Percentiles rank a stretch among this genome's conserved stretches.
phyloP scores from a whole-genome alignment of 2,888 invertebrate genomes.

The Drosophila mimetica region DNA sequence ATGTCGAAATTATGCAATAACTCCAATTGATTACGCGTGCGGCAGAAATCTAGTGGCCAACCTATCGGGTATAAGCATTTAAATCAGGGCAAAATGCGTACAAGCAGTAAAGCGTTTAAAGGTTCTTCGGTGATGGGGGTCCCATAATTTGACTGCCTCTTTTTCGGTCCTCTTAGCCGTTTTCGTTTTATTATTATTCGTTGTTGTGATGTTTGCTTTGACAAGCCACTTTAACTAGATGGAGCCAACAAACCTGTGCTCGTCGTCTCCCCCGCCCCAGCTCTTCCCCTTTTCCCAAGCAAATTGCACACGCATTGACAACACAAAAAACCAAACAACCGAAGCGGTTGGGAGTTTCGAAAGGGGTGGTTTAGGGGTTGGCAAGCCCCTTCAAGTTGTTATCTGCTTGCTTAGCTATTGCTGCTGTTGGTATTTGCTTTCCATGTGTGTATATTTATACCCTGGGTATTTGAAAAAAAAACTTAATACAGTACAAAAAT shows the following conservation, averaged over 20 bases:
- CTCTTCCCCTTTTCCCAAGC: slow-evolving; percentile 33
- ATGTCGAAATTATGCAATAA: slow-evolving; percentile 74
- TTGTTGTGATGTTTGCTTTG: slow-evolving; percentile 74
- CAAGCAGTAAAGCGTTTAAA: slow-evolving; percentile 73
- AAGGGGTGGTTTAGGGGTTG: neutral
- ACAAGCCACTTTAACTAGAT: slow-evolving; percentile 74
- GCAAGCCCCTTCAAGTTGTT: slow-evolving; percentile 69
- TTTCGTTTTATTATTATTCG: slow-evolving; percentile 72
- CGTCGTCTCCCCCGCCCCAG: slow-evolving; percentile 28
- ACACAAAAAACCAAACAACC: slow-evolving; percentile 23
- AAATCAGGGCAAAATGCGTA: slow-evolving; percentile 8
- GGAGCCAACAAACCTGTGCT: slow-evolving; percentile 46
- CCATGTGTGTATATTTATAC: slow-evolving; percentile 43
- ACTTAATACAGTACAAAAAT: too few species aligned
- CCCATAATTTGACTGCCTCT: slow-evolving; percentile 53
- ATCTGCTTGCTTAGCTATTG: slow-evolving; percentile 72
- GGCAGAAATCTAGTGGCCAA: slow-evolving; percentile 58
- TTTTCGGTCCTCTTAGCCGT: slow-evolving; percentile 13
- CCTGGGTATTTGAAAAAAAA: neutral
- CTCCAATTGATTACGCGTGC: slow-evolving; percentile 74
- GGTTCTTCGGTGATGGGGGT: slow-evolving; percentile 56
- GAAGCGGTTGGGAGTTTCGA: slow-evolving; percentile 3
- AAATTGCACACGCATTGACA: slow-evolving; percentile 79
- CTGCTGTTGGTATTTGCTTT: slow-evolving; percentile 61
- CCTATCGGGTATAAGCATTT: neutral